Evolutionary conservation across 2,113 vertebrate species (phyloP).

Genomic region (Equus przewalskii): DNA sequence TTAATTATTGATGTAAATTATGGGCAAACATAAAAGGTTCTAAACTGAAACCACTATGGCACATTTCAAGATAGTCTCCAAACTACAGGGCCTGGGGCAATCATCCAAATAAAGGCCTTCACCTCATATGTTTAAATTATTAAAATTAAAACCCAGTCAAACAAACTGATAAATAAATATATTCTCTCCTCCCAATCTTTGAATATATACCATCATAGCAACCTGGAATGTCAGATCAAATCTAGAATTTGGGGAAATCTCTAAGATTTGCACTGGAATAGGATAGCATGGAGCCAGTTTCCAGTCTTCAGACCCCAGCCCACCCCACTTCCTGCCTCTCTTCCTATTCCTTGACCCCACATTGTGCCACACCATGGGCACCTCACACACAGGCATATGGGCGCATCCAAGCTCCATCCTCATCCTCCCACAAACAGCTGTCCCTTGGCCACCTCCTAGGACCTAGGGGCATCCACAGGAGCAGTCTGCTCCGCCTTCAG

Average conservation of each 20-base stretch:
- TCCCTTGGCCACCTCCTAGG: accelerated
- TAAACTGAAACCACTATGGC: background rate
- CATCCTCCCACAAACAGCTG: background rate
- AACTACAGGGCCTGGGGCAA: background rate
- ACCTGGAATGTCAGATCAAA: background rate
- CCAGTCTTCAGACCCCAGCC: background rate
- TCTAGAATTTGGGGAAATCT: background rate
- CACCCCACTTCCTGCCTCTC: background rate
- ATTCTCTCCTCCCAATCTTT: background rate
- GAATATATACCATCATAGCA: background rate
- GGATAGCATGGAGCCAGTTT: background rate
- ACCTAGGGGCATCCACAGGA: background rate
- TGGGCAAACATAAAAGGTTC: background rate
- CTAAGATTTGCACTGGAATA: background rate
- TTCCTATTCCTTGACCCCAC: background rate
- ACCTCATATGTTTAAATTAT: background rate
- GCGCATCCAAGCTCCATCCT: background rate
- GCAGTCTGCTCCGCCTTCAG: background rate
- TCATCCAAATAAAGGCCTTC: background rate
- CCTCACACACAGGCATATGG: background rate
- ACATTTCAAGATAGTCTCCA: background rate
- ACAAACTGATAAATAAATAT: background rate
- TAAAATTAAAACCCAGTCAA: background rate
- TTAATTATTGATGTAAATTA: background rate
- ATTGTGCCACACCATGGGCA: accelerated